Evolutionary conservation across 2,797 vertebrate genomes (phyloP), one percentile per base, ranked within the genome.

Genomic region (Lateolabrax maculatus): DNA sequence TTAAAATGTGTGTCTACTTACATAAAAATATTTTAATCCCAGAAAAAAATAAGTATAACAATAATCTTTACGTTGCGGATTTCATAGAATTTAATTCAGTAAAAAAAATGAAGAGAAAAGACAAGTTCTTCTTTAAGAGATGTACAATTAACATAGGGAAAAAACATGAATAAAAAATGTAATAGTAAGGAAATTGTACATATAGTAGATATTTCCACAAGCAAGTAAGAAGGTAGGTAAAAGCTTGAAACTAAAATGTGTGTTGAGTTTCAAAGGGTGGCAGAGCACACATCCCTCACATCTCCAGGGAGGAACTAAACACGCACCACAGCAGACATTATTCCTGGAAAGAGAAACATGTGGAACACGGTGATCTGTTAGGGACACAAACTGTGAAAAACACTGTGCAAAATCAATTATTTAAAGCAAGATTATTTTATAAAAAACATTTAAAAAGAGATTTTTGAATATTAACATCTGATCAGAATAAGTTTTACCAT

Each of bases 1-100:
- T 67, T 80, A 36, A 41, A 63, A 46, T 69, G 10, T 41, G 27
- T 55, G 3, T 52, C 2, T n/a, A 43, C 25, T 48, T 61, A 18
- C 41, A 6, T 34, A 34, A 34, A 31, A 37, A 23, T n/a, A 11
- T 12, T 55, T 49, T 5, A 58, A 70, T 64, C 43, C 44, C 2
- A 8, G 11, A 21, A 60, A 34, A 41, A n/a, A n/a, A n/a, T n/a
- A n/a, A n/a, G n/a, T n/a, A n/a, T n/a, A n/a, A n/a, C n/a, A 29
- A 41, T 56, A 5, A 56, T 58, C 19, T 51, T 39, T 6, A 31
- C 16, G 5, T 62, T 57, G 25, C 41, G 49, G 6, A 21, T 9
- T 63, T 49, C 31, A 15, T 13, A 5, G 0, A 58, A 27, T 21
- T 70, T 2, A 21, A 44, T 37, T 23, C 13, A 29, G 23, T 6